These are phyloP conservation scores for Drosophila albomicans DNA, from an alignment of 1,140 invertebrate species.

Conservation along the genomic window DNA sequence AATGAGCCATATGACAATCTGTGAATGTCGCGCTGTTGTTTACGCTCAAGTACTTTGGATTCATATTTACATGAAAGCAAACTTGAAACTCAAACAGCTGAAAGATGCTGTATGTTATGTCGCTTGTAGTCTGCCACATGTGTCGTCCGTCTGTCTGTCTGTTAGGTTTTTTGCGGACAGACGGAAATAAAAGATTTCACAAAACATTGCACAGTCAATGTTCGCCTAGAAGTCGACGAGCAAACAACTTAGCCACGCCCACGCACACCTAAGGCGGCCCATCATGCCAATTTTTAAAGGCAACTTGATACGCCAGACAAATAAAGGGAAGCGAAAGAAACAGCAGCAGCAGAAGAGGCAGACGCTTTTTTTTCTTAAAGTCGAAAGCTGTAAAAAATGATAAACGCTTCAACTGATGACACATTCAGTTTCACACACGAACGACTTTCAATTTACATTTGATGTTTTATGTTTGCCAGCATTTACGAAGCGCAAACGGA, in stretches of 20 bases:
- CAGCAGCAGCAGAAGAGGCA: not conserved
- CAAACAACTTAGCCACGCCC: constrained; percentile 66
- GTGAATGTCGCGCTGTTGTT: constrained; percentile 46
- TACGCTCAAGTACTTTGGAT: constrained; percentile 63
- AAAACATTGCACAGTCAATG: constrained; percentile 65
- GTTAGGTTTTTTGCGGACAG: not conserved
- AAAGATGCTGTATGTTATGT: constrained; percentile 13
- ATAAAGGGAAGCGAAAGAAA: constrained; percentile 61
- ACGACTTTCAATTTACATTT: constrained; percentile 84
- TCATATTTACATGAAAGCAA: constrained; percentile 66
- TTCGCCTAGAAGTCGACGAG: constrained; percentile 41
- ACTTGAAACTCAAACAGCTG: constrained; percentile 56
- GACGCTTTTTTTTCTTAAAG: constrained; percentile 45
- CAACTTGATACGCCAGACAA: constrained; percentile 75
- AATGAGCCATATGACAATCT: constrained; percentile 46
- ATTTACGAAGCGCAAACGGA: constrained; percentile 67
- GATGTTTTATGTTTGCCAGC: constrained; percentile 83
- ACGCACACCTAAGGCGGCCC: not conserved
- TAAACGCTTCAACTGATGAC: constrained; percentile 84
- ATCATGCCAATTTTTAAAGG: constrained; percentile 59
- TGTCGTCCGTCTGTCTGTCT: constrained; percentile 31
- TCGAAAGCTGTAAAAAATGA: constrained; percentile 81
- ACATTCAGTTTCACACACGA: constrained; percentile 84
- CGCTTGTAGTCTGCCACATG: constrained; percentile 17
- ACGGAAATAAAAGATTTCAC: constrained; percentile 78